Evolutionary conservation across 2,113 vertebrate genomes (phyloP).

Genomic region (Neoarius graeffei): DNA sequence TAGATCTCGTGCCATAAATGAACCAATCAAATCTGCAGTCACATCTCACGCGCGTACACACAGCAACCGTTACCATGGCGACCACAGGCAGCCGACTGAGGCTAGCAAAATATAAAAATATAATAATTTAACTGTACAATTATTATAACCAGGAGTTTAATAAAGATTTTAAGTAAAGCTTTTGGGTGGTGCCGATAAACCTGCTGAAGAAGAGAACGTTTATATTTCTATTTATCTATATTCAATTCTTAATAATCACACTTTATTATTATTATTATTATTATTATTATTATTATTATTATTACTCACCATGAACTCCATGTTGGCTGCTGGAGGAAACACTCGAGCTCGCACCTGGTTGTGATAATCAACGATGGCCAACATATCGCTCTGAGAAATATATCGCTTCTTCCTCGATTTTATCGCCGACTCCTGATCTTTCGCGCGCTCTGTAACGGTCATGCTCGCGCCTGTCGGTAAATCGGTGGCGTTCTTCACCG

Average conservation of each 20-base stretch:
- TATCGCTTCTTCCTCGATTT: conserved; percentile 82
- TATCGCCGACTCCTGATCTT: conserved; percentile 62
- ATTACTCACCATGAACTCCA: conserved; percentile 92
- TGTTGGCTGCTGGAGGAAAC: conserved; percentile 89
- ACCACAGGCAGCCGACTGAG: not conserved
- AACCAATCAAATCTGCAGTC: not conserved
- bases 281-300: too few relatives aligned
- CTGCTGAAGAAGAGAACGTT: not conserved
- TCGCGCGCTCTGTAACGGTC: not conserved
- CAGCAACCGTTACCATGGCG: not conserved
- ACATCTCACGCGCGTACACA: too few relatives aligned
- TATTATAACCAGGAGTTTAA: not conserved
- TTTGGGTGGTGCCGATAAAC: not conserved
- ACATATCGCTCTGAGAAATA: conserved; percentile 88
- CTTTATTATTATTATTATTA: too few relatives aligned
- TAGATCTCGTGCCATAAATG: not conserved
- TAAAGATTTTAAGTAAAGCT: not conserved
- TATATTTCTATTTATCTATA: not conserved
- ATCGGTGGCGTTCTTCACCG: conserved; percentile 14
- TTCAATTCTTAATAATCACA: too few relatives aligned
- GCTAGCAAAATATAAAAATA: not conserved
- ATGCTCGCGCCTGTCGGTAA: not conserved
- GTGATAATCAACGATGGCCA: conserved; percentile 88
- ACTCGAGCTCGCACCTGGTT: conserved; percentile 88
- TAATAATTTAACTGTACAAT: not conserved